Evolutionary conservation across 2,113 vertebrate genomes (phyloP).

Genomic region (Sander lucioperca): DNA sequence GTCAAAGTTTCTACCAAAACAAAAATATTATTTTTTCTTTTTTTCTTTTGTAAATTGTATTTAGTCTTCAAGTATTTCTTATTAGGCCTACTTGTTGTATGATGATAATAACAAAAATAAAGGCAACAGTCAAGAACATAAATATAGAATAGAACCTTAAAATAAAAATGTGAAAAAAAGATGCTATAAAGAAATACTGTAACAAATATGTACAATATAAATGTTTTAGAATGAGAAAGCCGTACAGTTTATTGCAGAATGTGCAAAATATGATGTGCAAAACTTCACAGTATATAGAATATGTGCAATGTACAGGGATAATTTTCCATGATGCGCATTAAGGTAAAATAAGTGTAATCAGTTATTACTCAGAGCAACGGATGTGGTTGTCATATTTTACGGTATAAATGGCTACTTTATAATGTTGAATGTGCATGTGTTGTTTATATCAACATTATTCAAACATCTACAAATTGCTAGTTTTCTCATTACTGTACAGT

Average conservation of each 20-base stretch:
- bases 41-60: not conserved
- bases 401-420: not conserved
- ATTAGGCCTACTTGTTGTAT: not conserved
- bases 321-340: too few species aligned
- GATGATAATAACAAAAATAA: too few species aligned
- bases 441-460: not conserved
- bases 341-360: not conserved
- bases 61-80: not conserved
- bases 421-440: not conserved
- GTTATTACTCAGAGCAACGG: not conserved
- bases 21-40: not conserved
- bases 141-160: too few species aligned
- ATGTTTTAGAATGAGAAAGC: too few species aligned
- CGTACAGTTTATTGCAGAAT: too few species aligned
- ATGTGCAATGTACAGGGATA: too few species aligned
- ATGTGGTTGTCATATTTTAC: not conserved
- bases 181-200: too few species aligned
- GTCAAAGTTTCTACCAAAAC: not conserved
- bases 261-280: too few species aligned
- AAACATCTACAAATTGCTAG: not conserved
- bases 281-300: too few species aligned
- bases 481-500: conserved; percentile 58
- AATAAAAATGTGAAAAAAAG: too few species aligned
- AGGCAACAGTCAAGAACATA: too few species aligned
- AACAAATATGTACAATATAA: too few species aligned